Evolutionary conservation across 2,113 vertebrate genomes (phyloP).

Genomic region (Hystrix cristata): DNA sequence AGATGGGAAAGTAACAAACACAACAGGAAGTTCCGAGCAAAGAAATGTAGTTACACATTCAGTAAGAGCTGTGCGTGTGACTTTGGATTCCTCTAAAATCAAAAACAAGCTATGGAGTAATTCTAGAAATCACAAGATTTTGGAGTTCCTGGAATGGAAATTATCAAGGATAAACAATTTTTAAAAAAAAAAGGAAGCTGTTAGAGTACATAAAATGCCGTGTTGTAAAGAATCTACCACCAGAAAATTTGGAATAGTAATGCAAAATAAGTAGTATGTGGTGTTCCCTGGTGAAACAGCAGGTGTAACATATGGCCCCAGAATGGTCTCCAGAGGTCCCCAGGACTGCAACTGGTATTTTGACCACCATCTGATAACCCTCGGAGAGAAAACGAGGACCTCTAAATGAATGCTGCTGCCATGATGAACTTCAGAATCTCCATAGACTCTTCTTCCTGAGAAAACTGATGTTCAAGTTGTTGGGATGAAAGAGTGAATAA

Average conservation of each 20-base stretch:
- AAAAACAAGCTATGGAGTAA: neutral
- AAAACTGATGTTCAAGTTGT: neutral
- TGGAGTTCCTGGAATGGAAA: neutral
- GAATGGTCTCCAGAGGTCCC: neutral
- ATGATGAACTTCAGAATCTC: neutral
- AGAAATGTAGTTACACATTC: neutral
- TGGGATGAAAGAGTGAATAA: neutral
- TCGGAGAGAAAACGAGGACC: neutral
- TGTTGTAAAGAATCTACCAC: neutral
- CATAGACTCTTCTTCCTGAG: neutral
- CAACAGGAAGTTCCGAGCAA: neutral
- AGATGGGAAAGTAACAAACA: neutral
- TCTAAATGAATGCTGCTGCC: neutral
- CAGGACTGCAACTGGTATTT: neutral
- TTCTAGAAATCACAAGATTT: neutral
- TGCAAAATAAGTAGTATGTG: neutral
- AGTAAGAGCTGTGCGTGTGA: neutral
- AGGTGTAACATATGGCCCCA: neutral
- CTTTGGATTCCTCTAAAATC: neutral
- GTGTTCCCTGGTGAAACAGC: neutral
- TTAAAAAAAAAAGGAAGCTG: neutral
- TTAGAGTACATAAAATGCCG: neutral
- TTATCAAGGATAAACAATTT: neutral
- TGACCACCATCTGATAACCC: neutral
- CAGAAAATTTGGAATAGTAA: neutral